A percentile compares a stretch with the other conserved stretches of the same genome.
These are phyloP conservation scores for Erpetoichthys calabaricus DNA, from an alignment of 2,797 vertebrate species.

Conservation along the genomic window DNA sequence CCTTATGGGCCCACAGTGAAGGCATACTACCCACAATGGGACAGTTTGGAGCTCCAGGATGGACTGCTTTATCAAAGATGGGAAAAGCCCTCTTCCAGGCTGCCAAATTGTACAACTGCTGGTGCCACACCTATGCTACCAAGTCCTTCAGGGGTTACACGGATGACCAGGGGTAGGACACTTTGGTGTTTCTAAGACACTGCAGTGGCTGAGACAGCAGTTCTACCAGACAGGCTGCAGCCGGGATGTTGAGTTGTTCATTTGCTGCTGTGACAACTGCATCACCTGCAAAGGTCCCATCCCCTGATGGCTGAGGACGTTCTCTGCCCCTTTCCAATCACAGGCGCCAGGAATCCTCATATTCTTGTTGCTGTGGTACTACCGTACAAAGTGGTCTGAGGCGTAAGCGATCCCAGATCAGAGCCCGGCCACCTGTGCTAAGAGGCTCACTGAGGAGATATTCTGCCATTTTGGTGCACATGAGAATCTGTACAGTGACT, in stretches of 20 bases:
- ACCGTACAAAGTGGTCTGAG: not conserved
- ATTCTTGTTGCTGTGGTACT: not conserved
- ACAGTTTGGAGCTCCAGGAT: not conserved
- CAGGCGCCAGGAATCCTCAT: not conserved
- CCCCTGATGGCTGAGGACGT: not conserved
- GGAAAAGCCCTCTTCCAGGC: not conserved
- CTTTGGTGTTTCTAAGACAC: not conserved
- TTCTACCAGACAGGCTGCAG: not conserved
- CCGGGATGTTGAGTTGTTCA: not conserved
- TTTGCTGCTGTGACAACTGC: not conserved
- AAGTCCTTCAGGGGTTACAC: not conserved
- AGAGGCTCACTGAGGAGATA: not conserved
- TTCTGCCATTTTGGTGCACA: too few relatives aligned
- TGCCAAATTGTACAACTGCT: too few relatives aligned
- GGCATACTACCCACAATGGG: too few relatives aligned
- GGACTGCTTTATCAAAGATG: not conserved
- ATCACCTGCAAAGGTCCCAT: not conserved
- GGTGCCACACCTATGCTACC: too few relatives aligned
- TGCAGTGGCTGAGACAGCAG: not conserved
- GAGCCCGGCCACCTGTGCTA: not conserved
- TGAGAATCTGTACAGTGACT: not conserved
- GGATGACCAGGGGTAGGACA: not conserved
- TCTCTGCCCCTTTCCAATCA: not conserved
- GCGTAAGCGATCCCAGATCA: not conserved
- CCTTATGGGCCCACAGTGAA: too few relatives aligned